Evolutionary conservation across 2,113 vertebrate genomes (phyloP).

Genomic region (Oceanodroma tethys): DNA sequence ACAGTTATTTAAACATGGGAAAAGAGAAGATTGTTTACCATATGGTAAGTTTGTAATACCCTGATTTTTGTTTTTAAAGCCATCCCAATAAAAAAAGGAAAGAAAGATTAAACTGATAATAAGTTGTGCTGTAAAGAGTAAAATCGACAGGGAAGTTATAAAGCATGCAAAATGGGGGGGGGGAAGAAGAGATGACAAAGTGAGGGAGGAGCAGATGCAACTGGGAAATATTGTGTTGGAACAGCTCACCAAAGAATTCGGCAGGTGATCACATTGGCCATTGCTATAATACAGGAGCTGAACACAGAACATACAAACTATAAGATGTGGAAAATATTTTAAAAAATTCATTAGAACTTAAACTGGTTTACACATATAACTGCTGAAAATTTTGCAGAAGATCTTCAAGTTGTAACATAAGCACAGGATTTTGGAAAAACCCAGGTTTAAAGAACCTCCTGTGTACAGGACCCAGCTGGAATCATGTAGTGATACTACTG

Average conservation of each 20-base stretch:
- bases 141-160: not conserved
- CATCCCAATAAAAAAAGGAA: not conserved
- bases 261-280: not conserved
- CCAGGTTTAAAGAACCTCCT: not conserved
- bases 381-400: not conserved
- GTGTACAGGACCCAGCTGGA: not conserved
- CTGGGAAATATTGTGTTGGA: not conserved
- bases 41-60: slow-evolving; percentile 79
- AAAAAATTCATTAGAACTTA: not conserved
- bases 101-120: not conserved
- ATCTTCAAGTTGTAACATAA: not conserved
- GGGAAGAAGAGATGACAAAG: not conserved
- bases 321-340: not conserved
- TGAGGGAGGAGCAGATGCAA: not conserved
- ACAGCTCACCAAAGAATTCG: not conserved
- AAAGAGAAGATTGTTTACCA: slow-evolving; percentile 90
- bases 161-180: not conserved
- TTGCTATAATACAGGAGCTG: not conserved
- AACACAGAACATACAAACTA: not conserved
- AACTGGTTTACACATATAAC: not conserved
- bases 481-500: not conserved
- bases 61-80: not conserved
- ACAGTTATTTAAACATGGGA: slow-evolving; percentile 95
- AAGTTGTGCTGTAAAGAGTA: not conserved
- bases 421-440: not conserved